These are phyloP conservation scores for Panorpa germanica DNA, from an alignment of 2,888 invertebrate genomes.

Conservation along the genomic window DNA sequence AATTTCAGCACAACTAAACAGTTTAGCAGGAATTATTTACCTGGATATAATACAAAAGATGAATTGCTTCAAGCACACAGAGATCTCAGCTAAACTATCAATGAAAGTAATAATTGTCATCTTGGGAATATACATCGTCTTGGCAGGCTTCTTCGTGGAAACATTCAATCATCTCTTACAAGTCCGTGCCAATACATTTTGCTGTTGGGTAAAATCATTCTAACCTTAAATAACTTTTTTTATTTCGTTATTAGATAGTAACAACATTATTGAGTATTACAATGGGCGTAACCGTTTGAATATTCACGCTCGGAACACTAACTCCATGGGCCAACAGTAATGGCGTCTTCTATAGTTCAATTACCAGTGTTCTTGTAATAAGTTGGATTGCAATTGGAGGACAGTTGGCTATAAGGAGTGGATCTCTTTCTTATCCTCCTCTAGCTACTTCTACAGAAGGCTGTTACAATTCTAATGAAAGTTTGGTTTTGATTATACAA, in stretches of 20 bases:
- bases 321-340: slow-evolving; percentile 11
- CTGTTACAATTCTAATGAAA: slow-evolving; percentile 14
- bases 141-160: slow-evolving; percentile 25
- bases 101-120: slow-evolving; percentile 26
- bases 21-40: slow-evolving; percentile 32
- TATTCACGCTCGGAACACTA: slow-evolving; percentile 11
- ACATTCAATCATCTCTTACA: slow-evolving; percentile 29
- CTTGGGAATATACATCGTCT: slow-evolving; percentile 37
- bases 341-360: slow-evolving; percentile 19
- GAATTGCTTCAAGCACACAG: slow-evolving; percentile 20
- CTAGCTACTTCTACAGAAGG: slow-evolving; percentile 18
- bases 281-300: slow-evolving; percentile 9
- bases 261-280: slow-evolving; percentile 9
- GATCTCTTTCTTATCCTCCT: slow-evolving; percentile 17
- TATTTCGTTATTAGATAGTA: too few species aligned
- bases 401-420: slow-evolving; percentile 17
- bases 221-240: too few species aligned
- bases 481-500: neutral
- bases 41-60: slow-evolving; percentile 32
- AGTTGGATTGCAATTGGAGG: slow-evolving; percentile 12
- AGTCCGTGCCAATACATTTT: too few species aligned
- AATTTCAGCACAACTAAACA: slow-evolving; percentile 34
- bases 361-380: slow-evolving; percentile 12
- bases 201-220: too few species aligned
- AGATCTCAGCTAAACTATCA: slow-evolving; percentile 26